Evolutionary conservation across 2,797 vertebrate genomes (phyloP).

Genomic region (Rallus crepitans): DNA sequence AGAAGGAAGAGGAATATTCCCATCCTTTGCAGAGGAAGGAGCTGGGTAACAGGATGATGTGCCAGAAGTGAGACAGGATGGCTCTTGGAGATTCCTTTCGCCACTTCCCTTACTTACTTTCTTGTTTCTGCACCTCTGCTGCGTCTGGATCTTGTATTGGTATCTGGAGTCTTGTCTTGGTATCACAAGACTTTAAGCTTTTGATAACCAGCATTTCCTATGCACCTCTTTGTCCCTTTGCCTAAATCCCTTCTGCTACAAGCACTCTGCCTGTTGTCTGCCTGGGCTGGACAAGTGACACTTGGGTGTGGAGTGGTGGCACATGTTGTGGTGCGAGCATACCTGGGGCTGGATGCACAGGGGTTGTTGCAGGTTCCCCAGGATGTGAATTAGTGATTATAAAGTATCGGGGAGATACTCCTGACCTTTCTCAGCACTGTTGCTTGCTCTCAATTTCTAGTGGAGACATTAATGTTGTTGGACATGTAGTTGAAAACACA

Average conservation of each 20-base stretch:
- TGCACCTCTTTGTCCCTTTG: neutral
- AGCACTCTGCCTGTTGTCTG: rapidly evolving
- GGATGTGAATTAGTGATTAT: neutral
- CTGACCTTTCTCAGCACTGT: neutral
- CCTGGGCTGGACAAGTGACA: neutral
- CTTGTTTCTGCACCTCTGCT: neutral
- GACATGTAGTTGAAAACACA: neutral
- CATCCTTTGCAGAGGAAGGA: neutral
- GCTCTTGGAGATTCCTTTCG: neutral
- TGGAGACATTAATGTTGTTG: neutral
- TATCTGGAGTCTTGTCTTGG: no score
- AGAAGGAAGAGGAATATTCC: neutral
- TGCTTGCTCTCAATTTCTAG: neutral
- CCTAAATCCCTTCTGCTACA: neutral
- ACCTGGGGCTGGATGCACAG: neutral
- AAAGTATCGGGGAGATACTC: neutral
- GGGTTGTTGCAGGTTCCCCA: rapidly evolving
- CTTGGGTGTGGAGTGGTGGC: rapidly evolving
- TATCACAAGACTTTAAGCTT: neutral
- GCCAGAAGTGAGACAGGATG: neutral
- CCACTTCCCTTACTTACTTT: neutral
- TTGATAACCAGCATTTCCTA: neutral
- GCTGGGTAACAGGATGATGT: neutral
- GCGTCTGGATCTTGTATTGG: neutral
- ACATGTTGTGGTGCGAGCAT: rapidly evolving